A percentile compares a stretch with the other conserved stretches of the same genome.
These are phyloP conservation scores for Ellobium chinense DNA, from an alignment of 2,888 invertebrate species.

Conservation along the genomic window DNA sequence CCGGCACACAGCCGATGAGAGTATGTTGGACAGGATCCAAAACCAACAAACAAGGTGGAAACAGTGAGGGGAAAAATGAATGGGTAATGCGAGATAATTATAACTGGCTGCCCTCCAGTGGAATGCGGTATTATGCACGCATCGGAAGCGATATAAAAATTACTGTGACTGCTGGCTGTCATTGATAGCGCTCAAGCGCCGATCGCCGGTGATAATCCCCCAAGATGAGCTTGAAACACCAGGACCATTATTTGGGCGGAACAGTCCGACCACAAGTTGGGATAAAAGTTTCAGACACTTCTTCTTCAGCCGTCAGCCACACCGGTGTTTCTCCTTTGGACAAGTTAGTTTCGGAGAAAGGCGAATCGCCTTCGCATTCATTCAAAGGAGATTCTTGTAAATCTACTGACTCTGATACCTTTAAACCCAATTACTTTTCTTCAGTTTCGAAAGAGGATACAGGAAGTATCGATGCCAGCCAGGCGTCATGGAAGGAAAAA, in stretches of 20 bases:
- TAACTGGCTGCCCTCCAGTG: not conserved
- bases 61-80: not conserved
- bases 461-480: too few relatives aligned
- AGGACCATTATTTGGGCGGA: not conserved
- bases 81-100: conserved; percentile 5
- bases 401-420: too few relatives aligned
- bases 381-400: too few relatives aligned
- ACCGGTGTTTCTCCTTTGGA: not conserved
- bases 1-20: not conserved
- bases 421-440: too few relatives aligned
- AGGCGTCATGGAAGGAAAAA: too few relatives aligned
- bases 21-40: not conserved
- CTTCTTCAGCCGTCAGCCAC: not conserved
- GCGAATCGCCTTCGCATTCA: not conserved
- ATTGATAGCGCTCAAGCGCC: conserved; percentile 3
- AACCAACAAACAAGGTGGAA: conserved; percentile 12
- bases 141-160: conserved; percentile 9
- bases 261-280: not conserved
- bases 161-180: not conserved
- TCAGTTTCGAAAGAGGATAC: too few relatives aligned
- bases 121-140: conserved; percentile 1
- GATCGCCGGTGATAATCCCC: not conserved
- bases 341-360: not conserved
- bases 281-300: not conserved
- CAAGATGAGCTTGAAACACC: conserved; percentile 8